Evolutionary conservation across 2,888 invertebrate species (phyloP).

Genomic region (Lordiphosa fenestrarum): DNA sequence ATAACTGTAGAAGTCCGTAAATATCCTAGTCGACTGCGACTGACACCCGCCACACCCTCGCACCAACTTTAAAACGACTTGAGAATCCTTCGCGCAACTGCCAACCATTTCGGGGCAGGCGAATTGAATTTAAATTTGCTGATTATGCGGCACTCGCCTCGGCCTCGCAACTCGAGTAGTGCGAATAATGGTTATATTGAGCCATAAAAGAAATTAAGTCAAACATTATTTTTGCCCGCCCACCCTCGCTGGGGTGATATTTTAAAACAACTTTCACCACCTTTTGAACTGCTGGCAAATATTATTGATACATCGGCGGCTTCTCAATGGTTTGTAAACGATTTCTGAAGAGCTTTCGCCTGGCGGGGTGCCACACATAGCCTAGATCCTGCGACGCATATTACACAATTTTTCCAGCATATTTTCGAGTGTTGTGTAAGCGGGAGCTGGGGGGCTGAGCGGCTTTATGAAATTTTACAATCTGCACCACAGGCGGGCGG

Average conservation of each 20-base stretch:
- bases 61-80: conserved; percentile 15
- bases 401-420: conserved; percentile 63
- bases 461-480: conserved; percentile 60
- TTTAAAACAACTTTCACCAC: conserved; percentile 65
- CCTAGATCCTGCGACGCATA: conserved; percentile 52
- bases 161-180: conserved; percentile 46
- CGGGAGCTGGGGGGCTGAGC: conserved; percentile 27
- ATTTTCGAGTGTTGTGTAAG: conserved; percentile 67
- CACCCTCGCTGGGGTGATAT: conserved; percentile 14
- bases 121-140: conserved; percentile 79
- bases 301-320: conserved; percentile 71
- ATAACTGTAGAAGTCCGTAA: conserved; percentile 37
- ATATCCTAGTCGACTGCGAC: conserved; percentile 42
- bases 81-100: conserved; percentile 26
- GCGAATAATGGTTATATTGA: conserved; percentile 74
- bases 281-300: conserved; percentile 54
- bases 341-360: conserved; percentile 46
- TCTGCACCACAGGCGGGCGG: conserved; percentile 56
- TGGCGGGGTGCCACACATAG: conserved; percentile 38
- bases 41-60: conserved; percentile 48
- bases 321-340: conserved; percentile 72
- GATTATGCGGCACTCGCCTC: conserved; percentile 54
- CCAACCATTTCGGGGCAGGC: conserved; percentile 33
- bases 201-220: conserved; percentile 75
- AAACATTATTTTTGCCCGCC: conserved; percentile 57